phyloP scores from a whole-genome alignment of 2,888 invertebrate genomes.

The Ernsta delagoae region DNA sequence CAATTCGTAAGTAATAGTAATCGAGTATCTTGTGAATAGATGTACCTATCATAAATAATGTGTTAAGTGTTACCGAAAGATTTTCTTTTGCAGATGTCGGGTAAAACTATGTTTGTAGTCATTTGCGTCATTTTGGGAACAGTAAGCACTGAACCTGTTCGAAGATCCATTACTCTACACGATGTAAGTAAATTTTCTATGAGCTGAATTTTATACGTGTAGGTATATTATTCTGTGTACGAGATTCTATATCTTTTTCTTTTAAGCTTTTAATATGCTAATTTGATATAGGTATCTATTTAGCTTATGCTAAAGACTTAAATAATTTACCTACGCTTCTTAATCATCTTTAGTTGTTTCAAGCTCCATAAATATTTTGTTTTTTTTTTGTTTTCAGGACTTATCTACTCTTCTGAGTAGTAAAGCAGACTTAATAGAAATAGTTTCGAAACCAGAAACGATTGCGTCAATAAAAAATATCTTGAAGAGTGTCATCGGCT shows the following conservation, averaged over 20 bases:
- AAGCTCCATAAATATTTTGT: background rate
- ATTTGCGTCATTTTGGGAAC: constrained; percentile 11
- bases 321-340: too few relatives aligned
- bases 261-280: too few relatives aligned
- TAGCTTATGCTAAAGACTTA: too few relatives aligned
- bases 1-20: too few relatives aligned
- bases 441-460: constrained; percentile 21
- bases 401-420: constrained; percentile 8
- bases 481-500: constrained; percentile 14
- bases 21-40: too few relatives aligned
- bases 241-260: too few relatives aligned
- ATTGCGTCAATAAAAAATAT: constrained; percentile 10
- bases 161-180: constrained; percentile 17
- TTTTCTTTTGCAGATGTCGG: constrained; percentile 28
- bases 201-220: background rate
- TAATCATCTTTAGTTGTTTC: background rate
- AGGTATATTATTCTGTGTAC: too few relatives aligned
- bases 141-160: constrained; percentile 16
- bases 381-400: constrained; percentile 14
- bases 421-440: constrained; percentile 7
- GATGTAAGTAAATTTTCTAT: constrained; percentile 12
- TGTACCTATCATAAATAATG: too few relatives aligned
- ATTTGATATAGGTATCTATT: background rate
- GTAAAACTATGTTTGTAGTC: constrained; percentile 1
- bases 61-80: too few relatives aligned